These are phyloP conservation scores for Heterocephalus glaber DNA, from an alignment of 2,113 vertebrate genomes.

Conservation along the genomic window DNA sequence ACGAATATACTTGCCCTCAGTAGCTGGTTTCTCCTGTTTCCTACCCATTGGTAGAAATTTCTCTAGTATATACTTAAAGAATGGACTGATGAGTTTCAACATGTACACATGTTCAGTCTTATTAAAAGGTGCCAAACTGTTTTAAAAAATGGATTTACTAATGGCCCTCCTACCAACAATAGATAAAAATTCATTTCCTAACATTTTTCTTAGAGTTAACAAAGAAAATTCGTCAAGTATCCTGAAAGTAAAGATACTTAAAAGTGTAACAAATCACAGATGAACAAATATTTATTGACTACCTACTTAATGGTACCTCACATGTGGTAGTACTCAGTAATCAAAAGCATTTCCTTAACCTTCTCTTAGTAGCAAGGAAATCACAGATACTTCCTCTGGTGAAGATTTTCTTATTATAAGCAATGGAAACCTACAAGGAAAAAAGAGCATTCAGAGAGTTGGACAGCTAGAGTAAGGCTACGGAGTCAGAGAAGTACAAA, in stretches of 20 bases:
- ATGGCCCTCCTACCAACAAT: not conserved
- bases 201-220: constrained; percentile 3
- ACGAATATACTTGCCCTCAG: not conserved
- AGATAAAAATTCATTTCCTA: constrained; percentile 31
- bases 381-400: not conserved
- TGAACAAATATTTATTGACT: constrained; percentile 32
- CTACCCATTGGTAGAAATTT: not conserved
- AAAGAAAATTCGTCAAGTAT: constrained; percentile 4
- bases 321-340: not conserved
- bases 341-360: constrained; percentile 57
- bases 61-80: constrained; percentile 10
- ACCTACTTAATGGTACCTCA: not conserved
- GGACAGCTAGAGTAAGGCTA: not conserved
- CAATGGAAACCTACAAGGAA: not conserved
- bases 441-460: not conserved
- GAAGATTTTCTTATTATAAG: not conserved
- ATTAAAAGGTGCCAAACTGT: not conserved
- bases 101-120: not conserved
- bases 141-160: not conserved
- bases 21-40: not conserved
- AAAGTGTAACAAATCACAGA: not conserved
- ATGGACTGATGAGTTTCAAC: not conserved
- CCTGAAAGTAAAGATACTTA: constrained; percentile 6
- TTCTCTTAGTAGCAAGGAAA: constrained; percentile 36
- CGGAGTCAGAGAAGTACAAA: not conserved